phyloP scores from a whole-genome alignment of 2,888 invertebrate species.

The Sturmia bella region DNA sequence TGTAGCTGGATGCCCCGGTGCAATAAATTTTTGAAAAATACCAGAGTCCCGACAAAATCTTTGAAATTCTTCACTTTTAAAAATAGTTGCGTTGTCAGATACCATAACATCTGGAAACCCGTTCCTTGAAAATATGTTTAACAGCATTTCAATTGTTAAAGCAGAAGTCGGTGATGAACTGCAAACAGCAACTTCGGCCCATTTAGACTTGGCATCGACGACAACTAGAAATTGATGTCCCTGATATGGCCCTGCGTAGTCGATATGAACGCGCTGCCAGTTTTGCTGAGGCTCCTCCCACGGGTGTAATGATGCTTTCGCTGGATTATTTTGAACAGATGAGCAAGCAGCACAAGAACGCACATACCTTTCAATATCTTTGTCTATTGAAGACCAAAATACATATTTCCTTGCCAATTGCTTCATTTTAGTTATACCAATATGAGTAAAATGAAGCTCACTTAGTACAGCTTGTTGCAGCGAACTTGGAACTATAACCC shows the following conservation, averaged over 20 bases:
- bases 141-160: conserved; percentile 54
- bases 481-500: background rate
- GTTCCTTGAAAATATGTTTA: conserved; percentile 52
- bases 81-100: conserved; percentile 8
- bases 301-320: conserved; percentile 48
- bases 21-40: conserved; percentile 60
- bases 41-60: conserved; percentile 47
- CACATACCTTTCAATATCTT: conserved; percentile 74
- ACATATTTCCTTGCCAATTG: too few relatives aligned
- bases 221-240: conserved; percentile 27
- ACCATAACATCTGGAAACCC: conserved; percentile 23
- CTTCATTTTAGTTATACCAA: conserved; percentile 75
- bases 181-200: conserved; percentile 17
- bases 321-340: background rate
- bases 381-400: conserved; percentile 74
- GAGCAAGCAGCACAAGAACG: conserved; percentile 71
- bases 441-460: conserved; percentile 72
- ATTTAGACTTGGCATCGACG: conserved; percentile 47
- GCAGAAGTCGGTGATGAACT: conserved; percentile 52
- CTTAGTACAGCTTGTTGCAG: conserved; percentile 54
- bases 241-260: too few relatives aligned
- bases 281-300: conserved; percentile 58
- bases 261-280: too few relatives aligned
- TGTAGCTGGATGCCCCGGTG: too few relatives aligned
- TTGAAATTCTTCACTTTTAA: conserved; percentile 51